Evolutionary conservation across 2,888 invertebrate genomes (phyloP), one percentile per base, ranked within the genome.

Genomic region (Maniola hyperantus): DNA sequence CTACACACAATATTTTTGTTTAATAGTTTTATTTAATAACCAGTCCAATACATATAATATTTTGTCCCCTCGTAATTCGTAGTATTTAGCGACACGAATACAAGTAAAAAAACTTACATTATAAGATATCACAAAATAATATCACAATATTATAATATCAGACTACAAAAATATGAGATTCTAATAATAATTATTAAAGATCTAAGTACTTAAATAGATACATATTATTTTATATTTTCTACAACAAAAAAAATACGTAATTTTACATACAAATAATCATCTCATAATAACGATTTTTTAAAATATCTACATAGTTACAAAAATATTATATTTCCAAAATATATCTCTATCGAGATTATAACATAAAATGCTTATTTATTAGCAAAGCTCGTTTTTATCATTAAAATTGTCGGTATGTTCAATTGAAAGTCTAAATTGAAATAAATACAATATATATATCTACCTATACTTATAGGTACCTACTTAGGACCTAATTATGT

Each of bases 71-170:
- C 58, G 54, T 53, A 42, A 15, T 62, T 42, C 8, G 20, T 26
- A 51, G 20, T 26, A 51, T 48, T 36, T 10, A 20, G 69, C 39
- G 39, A 68, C 59, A 64, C 46, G n/a, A 46, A 73, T 76, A 71
- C 72, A 80, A 77, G 74, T 69, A 74, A 68, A 76, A n/a, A 76
- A 69, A 67, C 74, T 81, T 82, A 83, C 74, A 71, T 62, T 76
- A 79, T 79, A 77, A 15, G 7, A 77, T 83, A 88, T 88, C 88
- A 88, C 88, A 88, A 83, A 77, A 77, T 88, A 88, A 76, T 88
- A 88, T 88, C 88, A 88, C 88, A 88, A 82, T 77, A 73, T 73
- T 81, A 75, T 80, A 74, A 75, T 76, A 77, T 83, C 85, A 86
- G 83, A 83, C 82, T 83, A 85, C 76, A 71, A 72, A 76, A 72